Evolutionary conservation across 1,140 invertebrate genomes (phyloP), one percentile per base, ranked within the genome.

Genomic region (Ladona fulva): DNA sequence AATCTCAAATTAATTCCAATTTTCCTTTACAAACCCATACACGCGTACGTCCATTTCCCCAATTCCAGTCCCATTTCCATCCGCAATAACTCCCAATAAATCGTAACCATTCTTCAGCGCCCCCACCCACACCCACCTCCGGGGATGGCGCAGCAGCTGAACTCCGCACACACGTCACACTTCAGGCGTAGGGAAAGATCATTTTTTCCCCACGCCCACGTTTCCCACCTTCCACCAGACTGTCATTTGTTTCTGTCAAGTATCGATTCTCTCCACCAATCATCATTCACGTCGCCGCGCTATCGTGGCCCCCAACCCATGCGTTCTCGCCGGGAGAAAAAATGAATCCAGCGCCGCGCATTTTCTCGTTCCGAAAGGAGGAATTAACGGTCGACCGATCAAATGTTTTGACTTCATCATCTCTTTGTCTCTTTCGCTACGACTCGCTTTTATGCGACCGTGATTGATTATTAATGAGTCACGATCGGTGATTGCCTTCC

Each of bases 381-480:
- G 52, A 3, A 66, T 66, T 66, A 66, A 12, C 52, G n/a, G n/a
- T 12, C 1, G 1, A 6, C 3, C 52, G 52, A 19, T 16, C n/a
- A 66, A 66, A 22, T 66, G 52, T 66, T 66, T 66, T 66, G 52
- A 66, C 52, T 66, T 66, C 52, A 66, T 66, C 14, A 66, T 66
- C 52, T 66, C 44, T 66, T 66, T 66, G 52, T 66, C 52, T 66
- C 52, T 66, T 12, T 66, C 52, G 29, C n/a, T n/a, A 52, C 44
- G 44, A 11, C 19, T 52, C 19, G n/a, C n/a, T 66, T 66, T 66
- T 66, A 66, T 66, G 52, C 52, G 52, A 37, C 29, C 8, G 29
- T 37, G 29, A 37, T 37, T 37, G 29, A 37, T 37, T 37, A 37
- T 37, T 37, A 37, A 37, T 37, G 29, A 37, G 29, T 37, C 29